Evolutionary conservation across 2,888 invertebrate species (phyloP).

Genomic region (Omphaloscelis lunosa): DNA sequence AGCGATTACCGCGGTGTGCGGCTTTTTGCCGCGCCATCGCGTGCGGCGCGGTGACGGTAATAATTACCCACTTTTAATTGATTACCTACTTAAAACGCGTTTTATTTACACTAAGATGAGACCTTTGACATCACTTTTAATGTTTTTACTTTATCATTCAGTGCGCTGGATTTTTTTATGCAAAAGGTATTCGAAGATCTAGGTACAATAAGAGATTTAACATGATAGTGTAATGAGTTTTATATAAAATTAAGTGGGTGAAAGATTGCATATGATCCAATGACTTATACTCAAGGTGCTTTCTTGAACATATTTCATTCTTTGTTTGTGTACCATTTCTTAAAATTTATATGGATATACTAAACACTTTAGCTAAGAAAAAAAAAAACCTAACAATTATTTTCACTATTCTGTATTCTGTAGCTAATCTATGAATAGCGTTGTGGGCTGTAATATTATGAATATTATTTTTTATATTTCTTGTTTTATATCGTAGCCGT

Average conservation of each 20-base stretch:
- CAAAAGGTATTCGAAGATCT: not conserved
- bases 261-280: not conserved
- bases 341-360: no score
- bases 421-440: no score
- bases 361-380: no score
- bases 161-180: not conserved
- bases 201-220: not conserved
- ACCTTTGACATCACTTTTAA: slow-evolving; percentile 19
- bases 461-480: no score
- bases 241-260: not conserved
- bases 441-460: no score
- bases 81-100: slow-evolving; percentile 23
- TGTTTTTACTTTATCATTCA: not conserved
- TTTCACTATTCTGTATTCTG: no score
- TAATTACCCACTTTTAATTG: slow-evolving; percentile 47
- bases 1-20: slow-evolving; percentile 23
- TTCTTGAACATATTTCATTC: no score
- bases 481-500: no score
- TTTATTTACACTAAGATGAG: slow-evolving; percentile 26
- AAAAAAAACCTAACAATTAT: no score
- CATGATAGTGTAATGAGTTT: not conserved
- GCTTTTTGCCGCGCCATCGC: slow-evolving; percentile 23
- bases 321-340: no score
- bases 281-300: no score
- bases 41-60: slow-evolving; percentile 18